Evolutionary conservation across 2,888 invertebrate species (phyloP).

Genomic region (Antheraea yamamai): DNA sequence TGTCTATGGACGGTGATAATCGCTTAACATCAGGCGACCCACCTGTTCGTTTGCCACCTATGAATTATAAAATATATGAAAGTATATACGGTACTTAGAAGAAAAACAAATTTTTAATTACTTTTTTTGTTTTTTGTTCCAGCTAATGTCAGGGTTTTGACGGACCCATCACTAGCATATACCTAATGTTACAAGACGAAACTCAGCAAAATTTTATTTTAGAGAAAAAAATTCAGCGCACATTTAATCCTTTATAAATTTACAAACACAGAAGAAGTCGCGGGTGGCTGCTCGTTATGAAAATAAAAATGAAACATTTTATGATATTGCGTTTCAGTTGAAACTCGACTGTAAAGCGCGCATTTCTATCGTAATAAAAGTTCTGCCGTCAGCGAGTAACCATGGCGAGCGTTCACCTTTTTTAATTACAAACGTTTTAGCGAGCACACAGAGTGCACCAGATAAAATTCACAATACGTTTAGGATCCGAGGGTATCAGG

Average conservation of each 20-base stretch:
- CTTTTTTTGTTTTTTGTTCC: too few relatives aligned
- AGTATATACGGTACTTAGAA: too few relatives aligned
- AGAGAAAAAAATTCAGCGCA: not conserved
- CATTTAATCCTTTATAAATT: not conserved
- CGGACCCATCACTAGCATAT: too few relatives aligned
- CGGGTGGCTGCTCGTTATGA: not conserved
- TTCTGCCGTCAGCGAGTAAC: constrained; percentile 18
- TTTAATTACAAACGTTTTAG: constrained; percentile 53
- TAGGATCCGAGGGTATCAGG: constrained; percentile 21
- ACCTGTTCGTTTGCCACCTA: too few relatives aligned
- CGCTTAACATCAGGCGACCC: too few relatives aligned
- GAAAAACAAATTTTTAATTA: too few relatives aligned
- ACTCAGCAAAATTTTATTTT: too few relatives aligned
- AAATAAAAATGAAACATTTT: constrained; percentile 11
- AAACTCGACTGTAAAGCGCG: constrained; percentile 16
- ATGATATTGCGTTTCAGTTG: constrained; percentile 13
- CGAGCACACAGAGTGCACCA: constrained; percentile 31
- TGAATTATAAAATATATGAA: too few relatives aligned
- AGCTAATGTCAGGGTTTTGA: too few relatives aligned
- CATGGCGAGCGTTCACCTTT: constrained; percentile 26
- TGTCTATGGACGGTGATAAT: too few relatives aligned
- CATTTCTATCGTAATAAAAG: constrained; percentile 16
- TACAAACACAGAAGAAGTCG: too few relatives aligned
- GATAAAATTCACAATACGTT: constrained; percentile 49
- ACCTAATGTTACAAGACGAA: too few relatives aligned